Conservation (phyloP, 1,140 invertebrate genomes). For the Drosophila bipectinata region DNA sequence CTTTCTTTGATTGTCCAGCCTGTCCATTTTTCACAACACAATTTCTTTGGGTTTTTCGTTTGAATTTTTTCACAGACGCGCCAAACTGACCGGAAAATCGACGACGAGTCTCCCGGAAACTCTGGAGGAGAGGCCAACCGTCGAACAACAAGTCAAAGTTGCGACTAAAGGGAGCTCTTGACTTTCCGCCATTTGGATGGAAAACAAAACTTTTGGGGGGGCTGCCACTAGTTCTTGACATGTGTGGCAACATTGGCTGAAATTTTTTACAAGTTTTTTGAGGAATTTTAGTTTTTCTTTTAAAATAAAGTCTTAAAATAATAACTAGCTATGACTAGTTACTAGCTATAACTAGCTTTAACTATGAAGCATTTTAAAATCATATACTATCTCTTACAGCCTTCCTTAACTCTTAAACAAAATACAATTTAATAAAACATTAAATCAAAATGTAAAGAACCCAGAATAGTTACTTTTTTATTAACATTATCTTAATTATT, state of each 20-base stretch:
- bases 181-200: not conserved
- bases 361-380: no score
- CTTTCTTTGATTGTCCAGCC: not conserved
- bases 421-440: no score
- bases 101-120: not conserved
- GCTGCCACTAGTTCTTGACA: conserved; percentile 4
- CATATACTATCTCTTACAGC: no score
- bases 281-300: no score
- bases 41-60: not conserved
- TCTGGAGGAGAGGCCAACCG: conserved; percentile 27
- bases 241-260: conserved; percentile 16
- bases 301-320: no score
- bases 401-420: no score
- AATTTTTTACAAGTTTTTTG: not conserved
- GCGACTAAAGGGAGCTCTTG: conserved; percentile 38
- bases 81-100: conserved; percentile 11
- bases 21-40: not conserved
- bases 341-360: no score
- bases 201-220: not conserved
- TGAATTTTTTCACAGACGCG: conserved; percentile 27
- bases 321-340: no score
- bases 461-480: no score
- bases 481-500: no score
- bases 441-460: no score
- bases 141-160: conserved; percentile 55